Conservation (phyloP, 2,113 vertebrate species). For the Nothocercus nigrocapillus region DNA sequence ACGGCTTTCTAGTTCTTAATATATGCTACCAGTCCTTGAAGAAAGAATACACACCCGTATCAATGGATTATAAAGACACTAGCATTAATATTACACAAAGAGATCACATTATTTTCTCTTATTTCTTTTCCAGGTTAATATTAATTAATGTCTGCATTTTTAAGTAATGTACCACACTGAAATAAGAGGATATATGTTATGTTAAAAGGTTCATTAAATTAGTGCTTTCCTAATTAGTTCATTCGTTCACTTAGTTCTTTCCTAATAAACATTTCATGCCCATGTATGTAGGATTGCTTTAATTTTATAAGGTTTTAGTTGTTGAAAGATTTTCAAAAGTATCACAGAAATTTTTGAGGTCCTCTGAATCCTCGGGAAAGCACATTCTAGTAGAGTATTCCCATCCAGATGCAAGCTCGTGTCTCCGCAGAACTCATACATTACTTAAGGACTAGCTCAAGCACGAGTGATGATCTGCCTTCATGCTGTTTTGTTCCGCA, state of each 20-base stretch:
- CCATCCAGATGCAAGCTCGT: not conserved
- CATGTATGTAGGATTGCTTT: not conserved
- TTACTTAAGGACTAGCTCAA: not conserved
- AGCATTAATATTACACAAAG: not conserved
- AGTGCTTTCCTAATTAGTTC: too few relatives aligned
- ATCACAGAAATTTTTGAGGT: not conserved
- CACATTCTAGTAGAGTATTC: not conserved
- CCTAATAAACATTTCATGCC: not conserved
- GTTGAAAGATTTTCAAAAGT: not conserved
- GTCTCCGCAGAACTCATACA: rapidly evolving
- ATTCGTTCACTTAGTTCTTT: too few relatives aligned
- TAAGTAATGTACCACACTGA: not conserved
- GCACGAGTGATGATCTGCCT: not conserved
- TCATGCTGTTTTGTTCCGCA: not conserved
- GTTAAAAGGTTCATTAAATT: not conserved
- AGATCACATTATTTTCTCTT: not conserved
- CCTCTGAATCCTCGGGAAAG: not conserved
- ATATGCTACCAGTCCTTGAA: not conserved
- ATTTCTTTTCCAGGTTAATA: not conserved
- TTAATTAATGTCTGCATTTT: not conserved
- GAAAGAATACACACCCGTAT: not conserved
- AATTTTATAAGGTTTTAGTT: not conserved
- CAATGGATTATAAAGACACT: not conserved
- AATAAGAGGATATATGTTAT: not conserved
- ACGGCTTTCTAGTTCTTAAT: not conserved